These are phyloP conservation scores for Prunella fulvescens DNA, from an alignment of 2,113 vertebrate genomes.

Conservation along the genomic window DNA sequence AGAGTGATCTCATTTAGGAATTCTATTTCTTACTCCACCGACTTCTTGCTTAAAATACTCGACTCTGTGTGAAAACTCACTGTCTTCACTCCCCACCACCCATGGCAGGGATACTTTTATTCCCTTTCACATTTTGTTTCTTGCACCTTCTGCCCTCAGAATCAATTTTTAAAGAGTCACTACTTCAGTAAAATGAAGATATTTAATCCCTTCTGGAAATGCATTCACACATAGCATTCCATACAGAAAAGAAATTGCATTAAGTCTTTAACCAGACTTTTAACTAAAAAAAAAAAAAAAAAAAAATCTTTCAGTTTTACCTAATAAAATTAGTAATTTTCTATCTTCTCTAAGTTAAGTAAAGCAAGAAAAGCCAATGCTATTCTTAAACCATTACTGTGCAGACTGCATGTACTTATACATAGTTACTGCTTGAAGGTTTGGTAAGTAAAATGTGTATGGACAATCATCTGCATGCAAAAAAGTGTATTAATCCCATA, in stretches of 20 bases:
- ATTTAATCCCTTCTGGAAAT: not conserved
- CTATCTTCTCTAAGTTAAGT: not conserved
- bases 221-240: not conserved
- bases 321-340: slow-evolving; percentile 2
- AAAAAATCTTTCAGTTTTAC: not conserved
- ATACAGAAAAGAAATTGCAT: not conserved
- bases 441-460: not conserved
- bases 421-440: not conserved
- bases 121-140: slow-evolving; percentile 18
- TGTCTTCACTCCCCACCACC: slow-evolving; percentile 28
- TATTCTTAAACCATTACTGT: not conserved
- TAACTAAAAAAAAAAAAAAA: not conserved
- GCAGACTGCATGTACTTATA: not conserved
- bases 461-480: not conserved
- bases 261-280: not conserved
- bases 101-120: slow-evolving; percentile 14
- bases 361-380: not conserved
- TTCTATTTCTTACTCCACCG: slow-evolving; percentile 66
- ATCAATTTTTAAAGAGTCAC: not conserved
- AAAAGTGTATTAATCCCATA: not conserved
- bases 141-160: slow-evolving; percentile 33
- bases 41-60: slow-evolving; percentile 66
- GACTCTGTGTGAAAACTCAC: slow-evolving; percentile 49
- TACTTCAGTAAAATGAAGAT: not conserved
- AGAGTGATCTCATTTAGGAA: slow-evolving; percentile 53